phyloP scores from a whole-genome alignment of 2,888 invertebrate species.

The Dysmachus trigonus region DNA sequence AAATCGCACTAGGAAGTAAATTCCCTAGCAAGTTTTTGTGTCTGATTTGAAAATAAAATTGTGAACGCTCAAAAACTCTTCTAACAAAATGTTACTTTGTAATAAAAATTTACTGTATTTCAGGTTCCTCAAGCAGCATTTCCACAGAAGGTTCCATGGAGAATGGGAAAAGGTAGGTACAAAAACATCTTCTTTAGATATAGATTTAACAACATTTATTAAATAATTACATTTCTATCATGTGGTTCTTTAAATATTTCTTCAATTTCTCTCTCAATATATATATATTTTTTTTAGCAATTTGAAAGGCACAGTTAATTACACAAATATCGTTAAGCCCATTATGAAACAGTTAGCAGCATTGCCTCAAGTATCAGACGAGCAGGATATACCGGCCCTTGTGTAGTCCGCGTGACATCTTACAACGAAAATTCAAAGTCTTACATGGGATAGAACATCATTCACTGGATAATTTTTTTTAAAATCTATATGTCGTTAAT shows the following conservation, averaged over 20 bases:
- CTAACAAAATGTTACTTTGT: not conserved
- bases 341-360: slow-evolving; percentile 37
- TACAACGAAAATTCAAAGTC: slow-evolving; percentile 21
- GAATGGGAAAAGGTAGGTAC: not conserved
- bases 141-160: not conserved
- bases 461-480: not conserved
- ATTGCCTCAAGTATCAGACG: slow-evolving; percentile 22
- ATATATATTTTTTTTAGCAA: slow-evolving; percentile 16
- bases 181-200: not conserved
- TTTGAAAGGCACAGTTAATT: slow-evolving; percentile 50
- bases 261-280: slow-evolving; percentile 25
- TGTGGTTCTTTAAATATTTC: slow-evolving; percentile 24
- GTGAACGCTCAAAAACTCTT: too few species aligned
- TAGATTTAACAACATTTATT: slow-evolving; percentile 38
- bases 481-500: not conserved
- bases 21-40: too few species aligned
- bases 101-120: not conserved
- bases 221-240: slow-evolving; percentile 18
- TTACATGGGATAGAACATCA: not conserved
- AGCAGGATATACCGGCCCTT: slow-evolving; percentile 36
- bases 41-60: too few species aligned
- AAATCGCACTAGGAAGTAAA: too few species aligned
- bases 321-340: slow-evolving; percentile 50
- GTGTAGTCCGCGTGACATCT: slow-evolving; percentile 10
- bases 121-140: not conserved